phyloP scores from a whole-genome alignment of 2,797 vertebrate species.

The Crotalus adamanteus region DNA sequence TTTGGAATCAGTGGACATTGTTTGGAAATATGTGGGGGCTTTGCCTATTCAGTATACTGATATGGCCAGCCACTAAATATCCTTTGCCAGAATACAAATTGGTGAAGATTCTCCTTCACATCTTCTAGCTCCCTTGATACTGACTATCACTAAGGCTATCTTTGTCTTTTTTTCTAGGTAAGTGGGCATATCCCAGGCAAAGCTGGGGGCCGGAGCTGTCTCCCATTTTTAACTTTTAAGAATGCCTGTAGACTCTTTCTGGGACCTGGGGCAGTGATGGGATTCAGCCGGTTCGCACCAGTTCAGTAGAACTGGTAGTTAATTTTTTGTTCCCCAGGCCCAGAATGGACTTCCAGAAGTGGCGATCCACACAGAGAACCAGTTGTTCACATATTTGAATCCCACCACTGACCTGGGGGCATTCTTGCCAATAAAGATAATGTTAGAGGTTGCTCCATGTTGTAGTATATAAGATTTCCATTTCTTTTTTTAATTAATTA shows the following conservation, averaged over 20 bases:
- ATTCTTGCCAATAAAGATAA: neutral
- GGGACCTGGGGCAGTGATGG: neutral
- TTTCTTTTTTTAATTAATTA: neutral
- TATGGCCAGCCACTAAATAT: neutral
- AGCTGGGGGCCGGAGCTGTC: neutral
- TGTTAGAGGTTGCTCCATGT: neutral
- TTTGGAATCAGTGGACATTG: neutral
- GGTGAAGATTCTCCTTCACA: neutral
- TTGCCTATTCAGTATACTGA: neutral
- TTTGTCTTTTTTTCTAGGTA: neutral
- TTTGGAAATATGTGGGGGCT: neutral
- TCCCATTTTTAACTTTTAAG: neutral
- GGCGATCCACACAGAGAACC: too few species aligned
- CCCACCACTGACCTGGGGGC: too few species aligned
- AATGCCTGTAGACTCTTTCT: neutral
- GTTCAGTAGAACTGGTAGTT: too few species aligned
- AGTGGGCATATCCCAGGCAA: neutral
- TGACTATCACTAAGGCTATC: neutral
- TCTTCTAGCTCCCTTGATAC: neutral
- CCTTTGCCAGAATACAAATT: neutral
- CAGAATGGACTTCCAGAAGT: too few species aligned
- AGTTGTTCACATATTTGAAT: too few species aligned
- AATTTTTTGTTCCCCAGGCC: too few species aligned
- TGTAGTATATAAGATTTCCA: neutral
- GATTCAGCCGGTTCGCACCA: too few species aligned